Evolutionary conservation across 2,888 invertebrate species (phyloP).

Genomic region (Orthonychiurus folsomi): DNA sequence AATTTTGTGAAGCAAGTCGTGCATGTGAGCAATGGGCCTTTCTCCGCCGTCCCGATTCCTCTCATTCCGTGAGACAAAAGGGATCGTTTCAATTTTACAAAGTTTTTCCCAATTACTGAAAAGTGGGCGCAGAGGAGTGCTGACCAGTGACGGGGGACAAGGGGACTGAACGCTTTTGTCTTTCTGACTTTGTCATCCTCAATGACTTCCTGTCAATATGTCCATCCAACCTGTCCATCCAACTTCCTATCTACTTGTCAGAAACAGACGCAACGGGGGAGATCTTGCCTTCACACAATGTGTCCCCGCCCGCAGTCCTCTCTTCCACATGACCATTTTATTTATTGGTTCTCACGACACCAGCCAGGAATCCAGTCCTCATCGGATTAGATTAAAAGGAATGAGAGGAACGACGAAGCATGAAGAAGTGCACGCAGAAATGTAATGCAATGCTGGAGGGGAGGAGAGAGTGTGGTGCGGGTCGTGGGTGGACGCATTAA

Average conservation of each 20-base stretch:
- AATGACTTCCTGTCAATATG: not conserved
- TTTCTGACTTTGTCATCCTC: not conserved
- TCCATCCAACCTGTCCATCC: not conserved
- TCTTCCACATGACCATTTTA: not conserved
- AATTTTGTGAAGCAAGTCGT: not conserved
- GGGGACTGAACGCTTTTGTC: not conserved
- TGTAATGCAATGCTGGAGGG: too few relatives aligned
- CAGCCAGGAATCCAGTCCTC: not conserved
- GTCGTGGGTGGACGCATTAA: not conserved
- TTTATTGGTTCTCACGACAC: not conserved
- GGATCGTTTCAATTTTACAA: conserved; percentile 17
- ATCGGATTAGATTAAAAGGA: not conserved
- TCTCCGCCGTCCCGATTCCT: not conserved
- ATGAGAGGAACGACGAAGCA: not conserved
- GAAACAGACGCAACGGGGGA: not conserved
- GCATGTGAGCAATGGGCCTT: not conserved
- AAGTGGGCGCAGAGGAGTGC: conserved; percentile 8
- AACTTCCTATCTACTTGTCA: not conserved
- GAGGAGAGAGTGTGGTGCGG: too few relatives aligned
- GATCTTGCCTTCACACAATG: not conserved
- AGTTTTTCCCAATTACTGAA: conserved; percentile 18
- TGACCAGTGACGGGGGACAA: not conserved
- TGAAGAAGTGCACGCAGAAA: not conserved
- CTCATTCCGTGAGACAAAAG: not conserved
- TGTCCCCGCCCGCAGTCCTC: too few relatives aligned